A percentile compares a stretch with the other conserved stretches of the same genome.
phyloP scores from a whole-genome alignment of 2,113 vertebrate species.

The Pteruthius melanotis region DNA sequence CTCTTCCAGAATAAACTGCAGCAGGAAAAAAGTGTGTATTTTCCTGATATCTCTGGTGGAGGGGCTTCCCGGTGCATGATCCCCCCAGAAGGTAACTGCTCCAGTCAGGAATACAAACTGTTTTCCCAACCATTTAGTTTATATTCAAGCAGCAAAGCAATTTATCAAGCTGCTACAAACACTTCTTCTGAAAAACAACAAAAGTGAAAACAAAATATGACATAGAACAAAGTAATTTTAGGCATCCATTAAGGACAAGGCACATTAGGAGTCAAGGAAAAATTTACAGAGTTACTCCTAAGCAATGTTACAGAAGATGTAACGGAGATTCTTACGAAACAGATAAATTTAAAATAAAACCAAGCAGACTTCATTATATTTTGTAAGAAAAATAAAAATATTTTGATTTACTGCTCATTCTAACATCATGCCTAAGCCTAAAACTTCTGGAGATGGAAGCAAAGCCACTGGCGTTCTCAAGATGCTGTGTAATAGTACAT shows the following conservation, averaged over 20 bases:
- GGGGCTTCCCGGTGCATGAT: not conserved
- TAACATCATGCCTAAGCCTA: not conserved
- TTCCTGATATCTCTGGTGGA: not conserved
- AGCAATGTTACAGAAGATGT: not conserved
- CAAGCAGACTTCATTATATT: not conserved
- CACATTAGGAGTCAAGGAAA: not conserved
- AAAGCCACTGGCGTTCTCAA: not conserved
- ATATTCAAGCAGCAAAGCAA: rapidly evolving
- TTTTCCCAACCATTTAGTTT: not conserved
- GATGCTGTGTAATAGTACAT: not conserved
- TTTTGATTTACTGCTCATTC: not conserved
- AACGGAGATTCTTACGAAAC: not conserved
- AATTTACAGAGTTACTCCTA: not conserved
- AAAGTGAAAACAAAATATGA: not conserved
- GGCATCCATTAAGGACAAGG: not conserved
- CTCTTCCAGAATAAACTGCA: not conserved
- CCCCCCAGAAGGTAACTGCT: not conserved
- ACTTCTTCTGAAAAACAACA: not conserved
- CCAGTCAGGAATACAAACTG: not conserved
- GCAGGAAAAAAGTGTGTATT: not conserved
- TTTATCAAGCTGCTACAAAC: not conserved
- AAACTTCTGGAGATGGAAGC: not conserved
- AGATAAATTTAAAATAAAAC: not conserved
- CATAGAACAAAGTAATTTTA: not conserved
- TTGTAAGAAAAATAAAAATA: not conserved